Evolutionary conservation across 30 jellyfish, hydroid and myxozoan genomes (phyloP), one percentile per base, ranked within the genome.

Genomic region (Aurelia aurita): DNA sequence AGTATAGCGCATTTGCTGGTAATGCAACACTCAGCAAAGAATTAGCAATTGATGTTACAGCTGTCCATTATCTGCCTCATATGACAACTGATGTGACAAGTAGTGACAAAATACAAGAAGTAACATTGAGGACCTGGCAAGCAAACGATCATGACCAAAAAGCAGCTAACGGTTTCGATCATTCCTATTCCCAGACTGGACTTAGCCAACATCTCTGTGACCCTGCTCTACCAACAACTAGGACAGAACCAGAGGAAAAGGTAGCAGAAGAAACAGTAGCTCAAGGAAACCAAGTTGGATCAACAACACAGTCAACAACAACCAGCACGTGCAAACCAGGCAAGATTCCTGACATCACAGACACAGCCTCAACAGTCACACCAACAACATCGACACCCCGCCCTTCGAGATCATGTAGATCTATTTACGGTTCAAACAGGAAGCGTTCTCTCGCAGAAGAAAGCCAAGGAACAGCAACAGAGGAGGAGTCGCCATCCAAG

Each of bases 1-100:
- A 75, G 77, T 58, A 77, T 47, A 77, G 88, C 45, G 77, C 58
- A n/a, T 77, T 77, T 77, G 88, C 88, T 6, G 88, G 79, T 25
- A 77, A 77, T 61, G 79, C 79, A 46, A 77, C 62, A 63, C 32
- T 77, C 39, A 16, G 77, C 19, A 61, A 59, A 28, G 72, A 77
- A 31, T 18, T 59, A 20, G 88, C 79, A 67, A 0, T 77, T 25
- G 88, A 77, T 27, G 79, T 77, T 1, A 32, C 79, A 32, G 43
- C 32, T 4, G 88, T 67, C 27, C 32, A 77, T 43, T 77, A 54
- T 21, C n/a, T 23, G 55, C 77, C 88, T 10, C 8, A 60, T 44
- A 23, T 8, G 14, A 49, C 47, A 26, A n/a, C 31, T 1, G 23
- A 11, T 18, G 53, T 27, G 18, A n/a, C 58, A 29, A 39, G 35